Evolutionary conservation across 2,888 invertebrate species (phyloP), one percentile per base, ranked within the genome.

Genomic region (Rhyacophila evoluta): DNA sequence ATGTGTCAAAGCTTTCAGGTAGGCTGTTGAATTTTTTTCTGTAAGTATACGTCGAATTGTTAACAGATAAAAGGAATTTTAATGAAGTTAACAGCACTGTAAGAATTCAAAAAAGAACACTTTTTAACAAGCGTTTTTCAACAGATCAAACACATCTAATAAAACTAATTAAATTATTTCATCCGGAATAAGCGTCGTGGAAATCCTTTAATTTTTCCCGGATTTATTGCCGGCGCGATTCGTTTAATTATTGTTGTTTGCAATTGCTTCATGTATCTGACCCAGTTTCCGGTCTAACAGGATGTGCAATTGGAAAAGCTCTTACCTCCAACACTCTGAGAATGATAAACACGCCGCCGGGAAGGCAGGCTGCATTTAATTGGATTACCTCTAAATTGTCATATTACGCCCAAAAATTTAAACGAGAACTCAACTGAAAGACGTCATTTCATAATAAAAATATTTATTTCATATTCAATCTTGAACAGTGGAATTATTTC

Each of bases 351-450:
- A 55, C 55, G 55, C 55, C 55, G 55, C 55, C 55, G 38, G 37
- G 27, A 36, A 38, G 37, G 72, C 37, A 38, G 37, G 72, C 38
- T 72, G 72, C 72, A 72, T 72, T 72, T 72, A 72, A 72, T 72
- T 72, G 72, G 72, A 72, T 72, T 72, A 72, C 72, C 37, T 72
- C 38, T 72, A 55, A 33, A 33, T 33, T 2, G 29, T 6, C 29
- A 33, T 33, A 33, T 33, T 33, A 33, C 29, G 29, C 29, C 29
- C 4, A 33, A 33, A 4, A 33, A 33, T 4, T 4, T 33, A 33
- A 33, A 2, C 6, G 6, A 33, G 6, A 33, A 33, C 29, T 33
- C 29, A 33, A 33, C 29, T 33, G 29, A 2, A 33, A 33, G 6
- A 33, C 29, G 2, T n/a, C n/a, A n/a, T n/a, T n/a, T n/a, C n/a